Evolutionary conservation across 2,888 invertebrate genomes (phyloP), one percentile per base, ranked within the genome.

Genomic region (Hemicrepidius hirtus): DNA sequence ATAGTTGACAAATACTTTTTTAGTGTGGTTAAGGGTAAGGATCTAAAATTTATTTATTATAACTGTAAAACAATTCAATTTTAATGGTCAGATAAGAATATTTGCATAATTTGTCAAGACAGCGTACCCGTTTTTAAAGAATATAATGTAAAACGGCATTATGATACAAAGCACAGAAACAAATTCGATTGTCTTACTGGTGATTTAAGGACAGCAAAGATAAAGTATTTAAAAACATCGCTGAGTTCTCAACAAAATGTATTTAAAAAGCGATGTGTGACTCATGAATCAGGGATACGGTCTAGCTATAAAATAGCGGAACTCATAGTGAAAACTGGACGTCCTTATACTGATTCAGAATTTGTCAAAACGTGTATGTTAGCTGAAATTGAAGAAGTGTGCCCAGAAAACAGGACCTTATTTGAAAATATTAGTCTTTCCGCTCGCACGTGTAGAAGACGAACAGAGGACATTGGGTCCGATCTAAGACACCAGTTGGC

Each of bases 91-190:
- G n/a, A n/a, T n/a, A n/a, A n/a, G n/a, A n/a, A n/a, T n/a, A n/a
- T n/a, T n/a, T n/a, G n/a, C n/a, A n/a, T n/a, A n/a, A n/a, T n/a
- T n/a, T n/a, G n/a, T n/a, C n/a, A n/a, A n/a, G n/a, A n/a, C n/a
- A n/a, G n/a, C n/a, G n/a, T n/a, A n/a, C n/a, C n/a, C n/a, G n/a
- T n/a, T n/a, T n/a, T n/a, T 37, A 75, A 77, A 63, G 73, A 73
- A 50, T 74, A 74, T 50, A 77, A 77, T 66, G 55, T 74, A 67
- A 71, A 70, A 44, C 66, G 75, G 55, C 71, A 75, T 53, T 73
- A 71, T 49, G 60, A 13, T 13, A 72, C 74, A 32, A 68, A 74
- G 49, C 70, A 75, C 32, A 44, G 9, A 37, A 10, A 4, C 9
- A 44, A 44, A 16, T 44, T 44, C 9, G 18, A 7, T 16, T 13